Evolutionary conservation across 2,797 vertebrate species (phyloP), one percentile per base, ranked within the genome.

Genomic region (Oceanodroma leucorhoa): DNA sequence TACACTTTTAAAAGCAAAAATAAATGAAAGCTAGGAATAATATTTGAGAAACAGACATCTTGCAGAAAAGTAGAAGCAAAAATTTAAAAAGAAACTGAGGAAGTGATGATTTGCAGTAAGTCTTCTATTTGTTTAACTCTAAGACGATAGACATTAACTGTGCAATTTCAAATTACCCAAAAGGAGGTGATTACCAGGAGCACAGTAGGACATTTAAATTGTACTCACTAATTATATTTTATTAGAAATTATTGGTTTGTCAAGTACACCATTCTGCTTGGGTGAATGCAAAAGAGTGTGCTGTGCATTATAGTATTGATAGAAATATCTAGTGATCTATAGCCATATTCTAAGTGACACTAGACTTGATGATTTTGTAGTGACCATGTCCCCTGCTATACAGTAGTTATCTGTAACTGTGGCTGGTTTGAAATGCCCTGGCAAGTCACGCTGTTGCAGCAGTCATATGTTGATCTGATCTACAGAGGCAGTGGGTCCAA

Each of bases 371-470:
- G 55, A 12, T 61, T 95, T 82, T 90, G 94, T 24, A 80, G 85
- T 53, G 87, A 94, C 71, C 80, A 46, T 43, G 60, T 53, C 32
- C 41, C 75, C 83, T 90, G 90, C 81, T 86, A 41, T 80, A 65
- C 26, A 40, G 79, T 55, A 93, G 85, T 86, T 96, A 24, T 95
- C 72, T 36, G 55, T 83, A 82, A 66, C 73, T 93, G 88, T 19
- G 23, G 84, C 95, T 97, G 96, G 96, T 97, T 95, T 97, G 96
- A 97, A 97, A 96, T 45, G 82, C 93, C 83, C 84, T 94, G 90
- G 95, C 94, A 97, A 97, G 89, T 91, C 93, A 95, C 9, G 30
- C 88, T 92, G 62, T 53, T 93, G 79, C 90, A 93, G 71, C 46
- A 95, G 91, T 95, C 93, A 65, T 95, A 85, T 70, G 89, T 78